Evolutionary conservation across 2,888 invertebrate species (phyloP), one percentile per base, ranked within the genome.

Genomic region (Rugalucina vietnamica): DNA sequence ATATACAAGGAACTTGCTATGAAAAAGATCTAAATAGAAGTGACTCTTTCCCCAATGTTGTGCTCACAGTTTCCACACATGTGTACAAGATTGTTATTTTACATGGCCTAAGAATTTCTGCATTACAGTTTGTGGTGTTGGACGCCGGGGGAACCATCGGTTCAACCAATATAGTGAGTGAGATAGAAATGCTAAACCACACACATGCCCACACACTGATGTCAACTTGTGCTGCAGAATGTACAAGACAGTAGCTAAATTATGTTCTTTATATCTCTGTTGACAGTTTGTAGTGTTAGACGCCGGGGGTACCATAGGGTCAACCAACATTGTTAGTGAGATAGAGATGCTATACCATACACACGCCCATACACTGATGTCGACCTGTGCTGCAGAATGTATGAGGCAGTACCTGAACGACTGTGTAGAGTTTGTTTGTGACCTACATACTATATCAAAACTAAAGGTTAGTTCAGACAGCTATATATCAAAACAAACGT

Each of bases 401-500:
- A 97, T 99, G 97, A 96, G 98, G 36, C 97, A 97, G 81, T 98
- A 99, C 95, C 96, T 99, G 79, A 97, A 97, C 32, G 99, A 99
- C 95, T 97, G 98, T 89, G 96, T 99, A 60, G 99, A 99, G 88
- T 98, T 99, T 95, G 96, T 99, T 87, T 97, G 98, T 14, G 99
- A 99, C 95, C 98, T 99, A 88, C 98, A 99, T 94, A 98, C 99
- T 0, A 96, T 99, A 79, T 98, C 98, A 91, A 99, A 99, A 96
- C 97, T 99, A 89, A 99, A 99, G 97, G 98, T 98, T 94, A 89
- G 71, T 60, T 21, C 21, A n/a, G n/a, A n/a, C n/a, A n/a, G n/a
- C n/a, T n/a, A n/a, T n/a, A n/a, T n/a, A n/a, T n/a, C n/a, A n/a
- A n/a, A n/a, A n/a, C n/a, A n/a, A n/a, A n/a, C n/a, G n/a, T n/a